Base-by-base conservation (phyloP, 2,888 invertebrate species). In the Parthenolecanium corni region DNA sequence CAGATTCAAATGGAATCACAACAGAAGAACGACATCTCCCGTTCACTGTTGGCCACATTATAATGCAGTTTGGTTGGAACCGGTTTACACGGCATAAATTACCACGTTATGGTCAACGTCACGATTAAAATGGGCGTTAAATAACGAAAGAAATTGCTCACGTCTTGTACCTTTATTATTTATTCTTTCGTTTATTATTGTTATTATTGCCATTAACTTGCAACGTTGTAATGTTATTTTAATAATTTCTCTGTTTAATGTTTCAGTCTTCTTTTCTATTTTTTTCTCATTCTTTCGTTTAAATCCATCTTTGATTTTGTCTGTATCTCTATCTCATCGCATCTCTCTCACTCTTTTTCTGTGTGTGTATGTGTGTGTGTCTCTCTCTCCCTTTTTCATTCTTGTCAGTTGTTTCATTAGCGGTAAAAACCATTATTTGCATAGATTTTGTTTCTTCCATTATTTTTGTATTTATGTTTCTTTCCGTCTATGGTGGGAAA, bases 101-200 rank as follows among this genome's bases (percentile, higher is more conserved):
- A 56, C 56, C 46, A 46, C 56, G 46, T 46, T 56, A 56, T 56
- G 56, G 56, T 56, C 56, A 56, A 56, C 56, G 56, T 56, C 56
- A 56, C 56, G 56, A 56, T 56, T 56, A 56, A 56, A 56, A 56
- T 56, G 56, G 56, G 56, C 56, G 56, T 56, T 56, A 56, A 49
- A 56, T 56, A 56, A 56, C 42, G 56, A 56, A 31, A 56, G 56
- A 56, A 56, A 56, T 56, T 56, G 56, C 56, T 56, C 56, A 46
- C 56, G 56, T 56, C 56, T 56, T 46, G 44, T 56, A 56, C 56
- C 56, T 46, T 56, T 46, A 56, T 56, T 56, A 56, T 56, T 56
- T 56, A 56, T 56, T 56, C 56, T 56, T 56, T 56, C 56, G 56
- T 56, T 56, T 56, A 56, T 56, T 56, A 56, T 56, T 56, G 56